Evolutionary conservation across 2,888 invertebrate genomes (phyloP), one percentile per base, ranked within the genome.

Genomic region (Chromoteleia sp.): DNA sequence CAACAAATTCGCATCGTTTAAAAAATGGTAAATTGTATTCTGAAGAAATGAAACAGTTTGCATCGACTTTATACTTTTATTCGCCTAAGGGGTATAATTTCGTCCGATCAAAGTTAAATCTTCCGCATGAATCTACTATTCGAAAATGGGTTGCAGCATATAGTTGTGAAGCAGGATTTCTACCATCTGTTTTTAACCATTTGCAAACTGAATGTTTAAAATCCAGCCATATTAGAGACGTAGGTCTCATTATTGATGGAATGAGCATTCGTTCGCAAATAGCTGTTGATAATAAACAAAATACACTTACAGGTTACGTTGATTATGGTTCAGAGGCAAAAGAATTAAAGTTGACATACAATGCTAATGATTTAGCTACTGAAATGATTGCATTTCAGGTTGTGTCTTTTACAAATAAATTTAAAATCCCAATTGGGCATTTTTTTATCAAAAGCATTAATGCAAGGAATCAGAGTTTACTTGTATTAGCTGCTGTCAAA

Each of bases 21-120:
- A 68, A 58, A 48, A 45, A 39, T 33, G 2, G 48, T 3, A 68
- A 17, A 50, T 0, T 1, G 8, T 77, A 61, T 25, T 17, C 77
- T 1, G 50, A 70, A n/a, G 14, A 59, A 52, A 61, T 71, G 43
- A 77, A 77, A 25, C n/a, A 77, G 8, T 61, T 77, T 52, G 78
- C 78, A 3, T 59, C 63, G 1, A 78, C 78, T 21, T 15, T 71
- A 10, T 75, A 75, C 41, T 75, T 36, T 56, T 67, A 75, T 75
- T 75, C 67, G 3, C 67, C 67, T 14, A 54, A 58, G 10, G 56
- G 54, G 8, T 75, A 75, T 48, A 39, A 30, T n/a, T 75, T 21
- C 17, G 36, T 75, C 1, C 30, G 67, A 30, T 48, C 45, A n/a
- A 56, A 65, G 39, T 41, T 75, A 56, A 33, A 33, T 33, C 8